These are phyloP conservation scores for Mormyrus lacerda DNA, from an alignment of 2,113 vertebrate species.

Conservation along the genomic window DNA sequence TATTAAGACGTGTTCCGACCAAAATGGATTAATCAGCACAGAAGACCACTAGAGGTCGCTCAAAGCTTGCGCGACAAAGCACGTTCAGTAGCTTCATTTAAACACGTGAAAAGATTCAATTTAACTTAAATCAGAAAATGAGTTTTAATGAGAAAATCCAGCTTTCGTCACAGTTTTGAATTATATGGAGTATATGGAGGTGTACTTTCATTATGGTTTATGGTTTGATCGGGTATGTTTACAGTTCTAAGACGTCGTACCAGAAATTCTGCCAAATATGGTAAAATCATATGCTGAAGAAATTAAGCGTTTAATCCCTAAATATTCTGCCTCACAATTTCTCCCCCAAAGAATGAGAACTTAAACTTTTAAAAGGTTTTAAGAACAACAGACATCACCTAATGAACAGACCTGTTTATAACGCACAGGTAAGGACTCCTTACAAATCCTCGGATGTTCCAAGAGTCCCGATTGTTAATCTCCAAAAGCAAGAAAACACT, in stretches of 20 bases:
- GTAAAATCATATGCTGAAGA: not conserved
- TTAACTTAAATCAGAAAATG: not conserved
- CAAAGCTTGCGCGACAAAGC: not conserved
- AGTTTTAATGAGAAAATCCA: not conserved
- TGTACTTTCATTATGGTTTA: not conserved
- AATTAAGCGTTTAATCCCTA: not conserved
- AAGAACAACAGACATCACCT: not conserved
- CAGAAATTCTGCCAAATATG: not conserved
- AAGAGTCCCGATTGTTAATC: not conserved
- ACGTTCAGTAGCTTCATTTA: not conserved
- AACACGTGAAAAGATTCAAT: not conserved
- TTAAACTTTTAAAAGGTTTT: not conserved
- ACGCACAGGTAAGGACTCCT: not conserved
- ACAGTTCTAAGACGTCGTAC: not conserved
- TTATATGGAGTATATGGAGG: no score
- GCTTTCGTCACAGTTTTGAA: not conserved
- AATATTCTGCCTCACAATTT: not conserved
- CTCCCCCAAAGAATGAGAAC: not conserved
- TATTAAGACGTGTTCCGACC: not conserved
- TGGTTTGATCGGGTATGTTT: not conserved
- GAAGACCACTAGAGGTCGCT: conserved; percentile 12
- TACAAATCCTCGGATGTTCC: not conserved
- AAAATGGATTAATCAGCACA: not conserved
- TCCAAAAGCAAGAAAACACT: not conserved
- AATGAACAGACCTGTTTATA: not conserved